Base-by-base conservation (phyloP, 2,888 invertebrate species). In the Ennomos erosarius region DNA sequence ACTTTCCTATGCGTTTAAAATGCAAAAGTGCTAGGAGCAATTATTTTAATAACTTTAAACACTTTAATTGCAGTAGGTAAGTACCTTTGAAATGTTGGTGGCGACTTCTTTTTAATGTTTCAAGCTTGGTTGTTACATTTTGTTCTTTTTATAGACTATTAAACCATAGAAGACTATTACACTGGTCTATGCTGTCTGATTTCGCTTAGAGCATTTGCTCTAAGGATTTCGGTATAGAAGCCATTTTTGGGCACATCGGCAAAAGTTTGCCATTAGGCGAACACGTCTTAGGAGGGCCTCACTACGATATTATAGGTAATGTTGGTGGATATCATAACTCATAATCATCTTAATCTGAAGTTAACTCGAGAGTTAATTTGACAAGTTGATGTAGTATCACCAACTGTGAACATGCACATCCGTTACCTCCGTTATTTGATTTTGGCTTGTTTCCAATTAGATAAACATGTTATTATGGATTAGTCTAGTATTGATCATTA, bases 11-110 rank as follows among this genome's bases (percentile, higher is more conserved):
- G 45, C 50, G 33, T 35, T 46, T 35, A 12, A 6, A 38, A 49
- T 45, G 9, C 16, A 49, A 59, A 59, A 49, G 45, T 38, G 9
- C 40, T 26, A 9, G 36, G n/a, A 36, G 26, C 59, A 36, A 49
- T 59, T 50, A 59, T 45, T 49, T 46, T 49, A 59, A 54, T 37
- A 39, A 49, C 54, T 37, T 48, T 39, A 48, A 49, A 44, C 49
- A 49, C 49, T 53, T 54, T 53, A 40, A 16, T 45, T 35, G 11
- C 40, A 12, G 45, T 33, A 26, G 26, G 6, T 26, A 26, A 4
- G 1, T 37, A 44, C 38, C 33, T 13, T 36, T 38, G 16, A 38
- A 33, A 34, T 11, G 40, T 54, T 46, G 35, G 9, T 47, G 8
- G 11, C 1, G 8, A 9, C 26, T 40, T 46, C 10, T 53, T 34